Conservation (phyloP, 1,140 invertebrate genomes). For the Drosophila takahashii region DNA sequence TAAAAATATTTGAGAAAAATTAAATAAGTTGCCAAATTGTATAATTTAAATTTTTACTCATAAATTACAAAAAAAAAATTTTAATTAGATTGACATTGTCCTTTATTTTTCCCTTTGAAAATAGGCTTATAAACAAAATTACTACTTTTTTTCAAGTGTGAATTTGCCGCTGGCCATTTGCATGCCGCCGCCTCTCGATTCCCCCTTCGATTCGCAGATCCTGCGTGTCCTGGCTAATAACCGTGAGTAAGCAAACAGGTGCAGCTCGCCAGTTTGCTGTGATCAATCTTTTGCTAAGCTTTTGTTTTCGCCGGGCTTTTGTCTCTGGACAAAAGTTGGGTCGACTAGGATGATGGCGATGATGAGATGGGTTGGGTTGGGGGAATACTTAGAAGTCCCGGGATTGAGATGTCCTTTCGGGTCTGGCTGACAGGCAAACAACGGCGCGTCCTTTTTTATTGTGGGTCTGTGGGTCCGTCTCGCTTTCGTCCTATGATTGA, state of each 20-base stretch:
- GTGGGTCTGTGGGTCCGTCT: constrained; percentile 30
- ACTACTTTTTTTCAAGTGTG: background rate
- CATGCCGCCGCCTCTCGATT: constrained; percentile 27
- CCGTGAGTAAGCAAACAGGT: constrained; percentile 81
- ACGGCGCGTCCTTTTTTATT: constrained; percentile 66
- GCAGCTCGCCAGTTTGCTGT: constrained; percentile 57
- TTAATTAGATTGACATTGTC: too few species aligned
- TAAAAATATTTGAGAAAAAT: too few species aligned
- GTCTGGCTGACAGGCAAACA: constrained; percentile 55
- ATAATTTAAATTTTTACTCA: too few species aligned
- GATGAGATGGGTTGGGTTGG: background rate
- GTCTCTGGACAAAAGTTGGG: constrained; percentile 58
- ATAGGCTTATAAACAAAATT: too few species aligned
- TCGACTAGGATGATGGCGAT: background rate
- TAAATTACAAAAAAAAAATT: too few species aligned
- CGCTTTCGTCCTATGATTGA: constrained; percentile 73
- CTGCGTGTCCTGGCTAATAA: constrained; percentile 71
- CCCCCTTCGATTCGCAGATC: constrained; percentile 4
- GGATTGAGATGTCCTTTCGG: constrained; percentile 68
- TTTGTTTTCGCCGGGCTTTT: constrained; percentile 80
- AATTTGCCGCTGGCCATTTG: constrained; percentile 53
- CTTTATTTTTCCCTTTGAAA: too few species aligned
- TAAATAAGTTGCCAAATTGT: too few species aligned
- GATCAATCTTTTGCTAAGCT: constrained; percentile 81
- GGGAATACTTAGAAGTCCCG: constrained; percentile 70